Evolutionary conservation across 2,113 vertebrate species (phyloP), one percentile per base, ranked within the genome.

Genomic region (Boulengeromyrus knoepffleri): DNA sequence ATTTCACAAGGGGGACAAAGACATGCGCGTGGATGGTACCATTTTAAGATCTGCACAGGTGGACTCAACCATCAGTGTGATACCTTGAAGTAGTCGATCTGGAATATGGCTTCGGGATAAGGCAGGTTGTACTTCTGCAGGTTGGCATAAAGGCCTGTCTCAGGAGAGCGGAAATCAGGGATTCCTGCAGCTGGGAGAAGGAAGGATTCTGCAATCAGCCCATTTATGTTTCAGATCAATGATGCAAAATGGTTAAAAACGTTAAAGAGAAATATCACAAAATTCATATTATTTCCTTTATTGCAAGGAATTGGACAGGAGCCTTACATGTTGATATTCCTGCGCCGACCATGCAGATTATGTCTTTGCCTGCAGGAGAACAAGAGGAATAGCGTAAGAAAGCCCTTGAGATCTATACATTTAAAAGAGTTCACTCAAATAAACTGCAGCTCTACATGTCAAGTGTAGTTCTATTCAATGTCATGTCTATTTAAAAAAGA

Each of bases 21-120:
- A 47, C 21, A 58, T 8, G 36, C 4, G 53, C 10, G 17, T 19
- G n/a, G n/a, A 77, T 46, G 24, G 47, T 3, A 31, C 46, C 8
- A 77, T 50, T 50, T 39, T 62, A 45, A 21, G 9, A 66, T 31
- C 49, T 49, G 5, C 49, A 46, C 42, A 19, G 27, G n/a, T 56
- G 13, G 24, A 47, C 21, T 46, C 8, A 8, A 13, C 45, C 83
- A 85, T 9, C 7, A 49, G 10, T n/a, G 24, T 19, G 74, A 80
- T 53, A 98, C 98, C 97, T 98, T 97, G 90, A 99, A 99, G 92
- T 97, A 99, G 89, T 95, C 93, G 0, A 98, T 97, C 91, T 99
- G 97, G 52, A 99, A 99, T 91, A 98, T 98, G 93, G 98, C 98
- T 93, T 98, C 97, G 0, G 98, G 98, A 90, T 98, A 98, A 0